Conservation (phyloP, 2,888 invertebrate species). For the Andrena marginata region DNA sequence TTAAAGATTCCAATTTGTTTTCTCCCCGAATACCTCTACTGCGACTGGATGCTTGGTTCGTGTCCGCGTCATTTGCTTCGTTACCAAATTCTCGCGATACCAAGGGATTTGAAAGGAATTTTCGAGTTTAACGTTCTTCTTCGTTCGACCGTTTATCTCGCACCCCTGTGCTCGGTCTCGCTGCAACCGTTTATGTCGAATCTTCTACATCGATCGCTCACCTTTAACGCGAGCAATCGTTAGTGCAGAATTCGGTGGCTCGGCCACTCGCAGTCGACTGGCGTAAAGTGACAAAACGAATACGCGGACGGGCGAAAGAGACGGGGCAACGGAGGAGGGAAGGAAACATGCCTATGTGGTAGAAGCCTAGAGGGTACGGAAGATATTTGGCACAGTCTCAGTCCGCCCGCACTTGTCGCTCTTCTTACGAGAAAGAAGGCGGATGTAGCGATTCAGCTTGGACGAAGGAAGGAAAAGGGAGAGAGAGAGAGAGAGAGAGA, state of each 20-base stretch:
- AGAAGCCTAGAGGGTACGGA: constrained; percentile 34
- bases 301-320: not conserved
- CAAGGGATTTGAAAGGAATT: not conserved
- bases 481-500: constrained; percentile 44
- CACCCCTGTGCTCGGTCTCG: not conserved
- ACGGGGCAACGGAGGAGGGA: constrained; percentile 22
- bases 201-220: constrained; percentile 20
- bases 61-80: constrained; percentile 26
- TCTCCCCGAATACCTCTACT: constrained; percentile 44
- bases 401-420: constrained; percentile 65
- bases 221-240: constrained; percentile 24
- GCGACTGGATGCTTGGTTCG: constrained; percentile 20
- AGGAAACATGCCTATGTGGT: constrained; percentile 21
- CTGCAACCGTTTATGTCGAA: not conserved
- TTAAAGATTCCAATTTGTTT: constrained; percentile 63
- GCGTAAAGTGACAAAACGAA: constrained; percentile 1
- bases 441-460: constrained; percentile 24
- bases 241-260: constrained; percentile 30
- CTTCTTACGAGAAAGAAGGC: constrained; percentile 46
- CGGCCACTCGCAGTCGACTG: constrained; percentile 40
- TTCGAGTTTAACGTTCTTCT: not conserved
- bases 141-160: not conserved
- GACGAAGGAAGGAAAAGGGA: constrained; percentile 21
- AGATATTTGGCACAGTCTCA: constrained; percentile 73
- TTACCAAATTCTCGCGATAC: not conserved